Conservation (phyloP, 2,113 vertebrate species). For the Cyprinodon tularosa region DNA sequence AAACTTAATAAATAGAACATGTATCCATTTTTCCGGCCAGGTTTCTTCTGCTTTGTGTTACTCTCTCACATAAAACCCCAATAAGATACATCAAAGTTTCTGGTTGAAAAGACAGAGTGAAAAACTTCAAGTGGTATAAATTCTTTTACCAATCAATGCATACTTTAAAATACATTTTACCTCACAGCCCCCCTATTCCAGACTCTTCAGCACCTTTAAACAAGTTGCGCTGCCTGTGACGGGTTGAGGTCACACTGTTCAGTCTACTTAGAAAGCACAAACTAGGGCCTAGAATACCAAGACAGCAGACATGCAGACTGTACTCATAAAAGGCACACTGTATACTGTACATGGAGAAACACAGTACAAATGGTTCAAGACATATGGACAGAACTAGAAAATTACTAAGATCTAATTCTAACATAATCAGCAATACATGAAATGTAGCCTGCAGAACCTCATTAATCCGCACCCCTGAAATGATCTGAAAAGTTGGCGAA, state of each 20-base stretch:
- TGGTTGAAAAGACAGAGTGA: neutral
- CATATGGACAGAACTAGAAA: slow-evolving; percentile 52
- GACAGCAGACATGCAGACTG: slow-evolving; percentile 72
- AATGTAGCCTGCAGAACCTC: slow-evolving; percentile 39
- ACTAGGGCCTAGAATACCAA: slow-evolving; percentile 68
- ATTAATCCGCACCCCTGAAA: slow-evolving; percentile 27
- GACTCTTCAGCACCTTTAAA: slow-evolving; percentile 28
- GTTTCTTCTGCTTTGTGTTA: no score
- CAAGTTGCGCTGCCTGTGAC: slow-evolving; percentile 44
- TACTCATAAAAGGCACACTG: slow-evolving; percentile 74
- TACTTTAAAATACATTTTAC: neutral
- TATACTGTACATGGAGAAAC: slow-evolving; percentile 72
- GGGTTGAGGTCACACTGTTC: slow-evolving; percentile 58
- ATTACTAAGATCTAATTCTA: slow-evolving; percentile 59
- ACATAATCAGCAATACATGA: slow-evolving; percentile 50
- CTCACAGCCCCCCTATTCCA: neutral
- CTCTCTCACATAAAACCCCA: neutral
- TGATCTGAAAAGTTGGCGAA: slow-evolving; percentile 23
- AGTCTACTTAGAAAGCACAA: slow-evolving; percentile 63
- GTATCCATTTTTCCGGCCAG: no score
- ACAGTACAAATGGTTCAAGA: slow-evolving; percentile 66
- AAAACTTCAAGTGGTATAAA: neutral
- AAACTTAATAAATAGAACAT: no score
- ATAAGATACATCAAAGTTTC: neutral
- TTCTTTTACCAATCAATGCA: neutral